These are phyloP conservation scores for Phaenicophaeus curvirostris DNA, from an alignment of 2,797 vertebrate genomes.

Conservation along the genomic window DNA sequence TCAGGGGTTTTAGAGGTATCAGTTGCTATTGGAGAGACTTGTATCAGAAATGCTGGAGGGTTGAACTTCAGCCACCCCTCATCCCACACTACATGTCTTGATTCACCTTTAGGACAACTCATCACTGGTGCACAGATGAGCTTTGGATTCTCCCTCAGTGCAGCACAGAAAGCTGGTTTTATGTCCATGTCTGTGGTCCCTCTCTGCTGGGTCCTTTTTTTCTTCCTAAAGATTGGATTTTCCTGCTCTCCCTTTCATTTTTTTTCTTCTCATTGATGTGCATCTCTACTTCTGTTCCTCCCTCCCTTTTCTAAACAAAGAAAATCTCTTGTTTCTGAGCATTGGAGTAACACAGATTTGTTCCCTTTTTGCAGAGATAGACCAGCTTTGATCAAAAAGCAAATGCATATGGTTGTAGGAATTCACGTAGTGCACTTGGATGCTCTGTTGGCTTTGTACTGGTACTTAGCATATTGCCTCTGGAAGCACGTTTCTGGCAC, in stretches of 20 bases:
- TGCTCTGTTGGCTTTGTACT: neutral
- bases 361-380: neutral
- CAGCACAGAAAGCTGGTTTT: neutral
- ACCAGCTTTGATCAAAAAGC: neutral
- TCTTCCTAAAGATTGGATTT: neutral
- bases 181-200: neutral
- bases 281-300: neutral
- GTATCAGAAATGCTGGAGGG: neutral
- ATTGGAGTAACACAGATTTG: neutral
- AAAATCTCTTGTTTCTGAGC: neutral
- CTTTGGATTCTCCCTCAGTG: neutral
- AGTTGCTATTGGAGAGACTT: neutral
- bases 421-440: neutral
- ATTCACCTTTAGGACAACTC: neutral
- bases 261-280: neutral
- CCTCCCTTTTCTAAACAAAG: neutral
- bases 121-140: accelerated
- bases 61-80: neutral
- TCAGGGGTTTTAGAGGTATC: neutral
- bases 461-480: neutral
- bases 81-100: accelerated
- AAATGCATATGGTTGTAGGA: neutral
- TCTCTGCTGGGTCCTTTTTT: neutral
- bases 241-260: neutral
- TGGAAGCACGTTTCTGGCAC: neutral